Base-by-base conservation (phyloP, 2,888 invertebrate species). In the Acanthosoma haemorrhoidale region DNA sequence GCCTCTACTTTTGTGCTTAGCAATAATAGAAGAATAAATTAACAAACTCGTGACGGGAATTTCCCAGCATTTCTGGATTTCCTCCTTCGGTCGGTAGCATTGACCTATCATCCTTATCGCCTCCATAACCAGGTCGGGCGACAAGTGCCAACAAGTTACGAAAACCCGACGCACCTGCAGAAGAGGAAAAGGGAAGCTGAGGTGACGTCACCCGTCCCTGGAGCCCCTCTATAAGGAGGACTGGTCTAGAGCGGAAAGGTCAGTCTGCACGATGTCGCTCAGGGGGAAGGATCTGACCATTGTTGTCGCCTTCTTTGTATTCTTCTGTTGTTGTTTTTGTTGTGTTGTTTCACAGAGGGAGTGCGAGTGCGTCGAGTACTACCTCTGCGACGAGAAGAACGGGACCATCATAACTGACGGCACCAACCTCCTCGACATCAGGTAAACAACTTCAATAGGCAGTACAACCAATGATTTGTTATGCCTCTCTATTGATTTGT, bases 301-400 rank as follows among this genome's bases (percentile, higher is more conserved):
- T 51, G 25, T 51, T 51, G 25, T 21, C 16, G 43, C 9, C 43
- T 16, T 15, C 16, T 9, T 43, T 21, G 15, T n/a, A 2, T 43
- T 4, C 13, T 29, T 59, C 18, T 11, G 59, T 25, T 59, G 8
- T 15, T 9, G 25, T 25, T 13, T 29, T 8, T 34, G 39, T 32
- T 60, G 16, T 60, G 60, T 60, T 34, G 60, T 32, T 2, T 36
- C 16, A 3, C 32, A 64, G 15, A 41, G 31, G 16, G 51, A 67
- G 36, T 67, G 67, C 21, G 67, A 67, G 21, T 67, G 67, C 36
- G 67, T 67, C 9, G 51, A 51, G 15, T 67, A 67, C 36, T 67
- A 13, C 11, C 51, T 67, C 13, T 67, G 67, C 41, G 9, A 15
- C 5, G 51, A 51, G 6, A 16, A 15, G 11, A n/a, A 51, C 9